Evolutionary conservation across 2,113 vertebrate genomes (phyloP).

Genomic region (Shinisaurus crocodilurus): DNA sequence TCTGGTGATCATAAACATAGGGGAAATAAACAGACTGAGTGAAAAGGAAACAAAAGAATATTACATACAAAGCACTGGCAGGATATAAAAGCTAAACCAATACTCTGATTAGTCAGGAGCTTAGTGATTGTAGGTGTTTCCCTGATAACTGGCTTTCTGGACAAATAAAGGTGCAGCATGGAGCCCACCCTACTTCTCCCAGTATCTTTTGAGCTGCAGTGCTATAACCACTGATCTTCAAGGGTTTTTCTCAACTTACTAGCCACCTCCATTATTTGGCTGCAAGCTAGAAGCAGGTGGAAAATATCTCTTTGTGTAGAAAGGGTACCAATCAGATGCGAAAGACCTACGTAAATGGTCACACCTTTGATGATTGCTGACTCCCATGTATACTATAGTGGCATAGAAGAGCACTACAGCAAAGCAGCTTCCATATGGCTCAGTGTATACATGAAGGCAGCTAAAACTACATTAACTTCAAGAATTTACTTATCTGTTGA

Average conservation of each 20-base stretch:
- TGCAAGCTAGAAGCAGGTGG: background rate
- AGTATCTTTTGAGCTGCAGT: background rate
- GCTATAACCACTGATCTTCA: background rate
- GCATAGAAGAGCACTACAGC: background rate
- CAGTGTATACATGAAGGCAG: background rate
- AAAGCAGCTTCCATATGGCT: background rate
- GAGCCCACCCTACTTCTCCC: background rate
- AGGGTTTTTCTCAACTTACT: background rate
- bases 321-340: background rate
- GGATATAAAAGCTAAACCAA: background rate
- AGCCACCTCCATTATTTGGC: background rate
- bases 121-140: background rate
- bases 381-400: background rate
- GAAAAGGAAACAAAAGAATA: background rate
- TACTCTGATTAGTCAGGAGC: background rate
- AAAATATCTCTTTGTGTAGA: background rate
- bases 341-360: background rate
- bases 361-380: background rate
- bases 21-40: background rate
- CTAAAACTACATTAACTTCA: background rate
- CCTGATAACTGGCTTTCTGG: background rate
- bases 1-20: background rate
- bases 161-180: background rate
- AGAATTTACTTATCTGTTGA: background rate
- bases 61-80: background rate